Conservation (phyloP, 2,797 vertebrate species). For the Oceanodroma leucorhoa region DNA sequence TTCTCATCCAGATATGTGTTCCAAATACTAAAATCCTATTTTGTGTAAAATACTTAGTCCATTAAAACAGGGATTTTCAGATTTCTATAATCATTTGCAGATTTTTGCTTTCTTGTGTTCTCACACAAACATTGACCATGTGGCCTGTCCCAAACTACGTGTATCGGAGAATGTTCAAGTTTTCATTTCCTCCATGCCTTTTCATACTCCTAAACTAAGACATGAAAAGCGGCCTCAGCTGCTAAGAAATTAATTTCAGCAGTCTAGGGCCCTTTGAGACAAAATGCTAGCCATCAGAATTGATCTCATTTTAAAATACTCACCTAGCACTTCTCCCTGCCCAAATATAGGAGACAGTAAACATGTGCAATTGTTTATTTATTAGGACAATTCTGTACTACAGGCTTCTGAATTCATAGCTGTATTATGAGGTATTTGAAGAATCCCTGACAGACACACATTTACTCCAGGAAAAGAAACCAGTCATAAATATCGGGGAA, state of each 20-base stretch:
- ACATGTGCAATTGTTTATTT: not conserved
- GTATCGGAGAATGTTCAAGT: not conserved
- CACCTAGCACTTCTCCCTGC: not conserved
- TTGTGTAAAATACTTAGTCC: not conserved
- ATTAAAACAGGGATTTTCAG: not conserved
- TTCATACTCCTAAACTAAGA: not conserved
- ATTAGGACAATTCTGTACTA: not conserved
- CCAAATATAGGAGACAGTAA: not conserved
- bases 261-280: not conserved
- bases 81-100: not conserved
- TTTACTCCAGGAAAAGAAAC: not conserved
- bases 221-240: not conserved
- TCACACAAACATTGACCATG: fast-evolving
- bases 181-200: not conserved
- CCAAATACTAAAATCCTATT: not conserved
- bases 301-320: not conserved
- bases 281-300: not conserved
- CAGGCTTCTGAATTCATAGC: not conserved
- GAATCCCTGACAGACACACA: not conserved
- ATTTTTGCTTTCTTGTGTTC: not conserved
- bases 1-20: not conserved
- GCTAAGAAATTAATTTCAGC: not conserved
- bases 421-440: not conserved
- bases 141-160: not conserved
- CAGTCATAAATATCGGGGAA: not conserved